Evolutionary conservation across 2,113 vertebrate genomes (phyloP).

Genomic region (Hymenochirus boettgeri): DNA sequence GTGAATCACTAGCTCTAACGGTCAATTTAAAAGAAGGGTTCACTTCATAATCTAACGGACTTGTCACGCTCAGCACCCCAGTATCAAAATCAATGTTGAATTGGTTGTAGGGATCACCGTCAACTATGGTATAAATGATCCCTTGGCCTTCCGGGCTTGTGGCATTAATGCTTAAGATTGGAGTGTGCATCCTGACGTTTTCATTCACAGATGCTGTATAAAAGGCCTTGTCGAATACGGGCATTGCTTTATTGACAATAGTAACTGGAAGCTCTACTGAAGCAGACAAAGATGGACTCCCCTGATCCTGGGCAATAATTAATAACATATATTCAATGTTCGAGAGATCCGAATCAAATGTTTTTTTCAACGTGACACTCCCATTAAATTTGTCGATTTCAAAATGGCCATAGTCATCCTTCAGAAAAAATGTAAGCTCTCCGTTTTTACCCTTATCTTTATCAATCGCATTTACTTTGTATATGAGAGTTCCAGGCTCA

Average conservation of each 20-base stretch:
- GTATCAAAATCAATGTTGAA: conserved; percentile 96
- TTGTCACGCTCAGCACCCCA: conserved; percentile 84
- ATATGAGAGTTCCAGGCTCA: conserved; percentile 81
- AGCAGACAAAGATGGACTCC: conserved; percentile 77
- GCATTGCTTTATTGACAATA: conserved; percentile 97
- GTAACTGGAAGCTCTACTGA: conserved; percentile 84
- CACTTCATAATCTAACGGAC: conserved; percentile 83
- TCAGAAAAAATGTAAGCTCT: conserved; percentile 82
- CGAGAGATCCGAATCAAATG: conserved; percentile 89
- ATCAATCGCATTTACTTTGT: conserved; percentile 83
- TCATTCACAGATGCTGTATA: conserved; percentile 83
- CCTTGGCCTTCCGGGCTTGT: conserved; percentile 92
- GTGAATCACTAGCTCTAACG: conserved; percentile 85
- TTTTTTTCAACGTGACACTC: conserved; percentile 75
- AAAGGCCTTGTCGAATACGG: conserved; percentile 92
- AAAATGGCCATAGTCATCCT: conserved; percentile 89
- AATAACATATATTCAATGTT: conserved; percentile 87
- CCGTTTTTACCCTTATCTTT: conserved; percentile 88
- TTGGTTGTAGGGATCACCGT: conserved; percentile 82
- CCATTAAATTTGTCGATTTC: conserved; percentile 81
- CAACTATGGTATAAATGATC: conserved; percentile 91
- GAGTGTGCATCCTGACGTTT: conserved; percentile 80
- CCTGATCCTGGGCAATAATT: conserved; percentile 83
- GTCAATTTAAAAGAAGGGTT: conserved; percentile 75
- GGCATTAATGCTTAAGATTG: conserved; percentile 88